Evolutionary conservation across 2,797 vertebrate genomes (phyloP), one percentile per base, ranked within the genome.

Genomic region (Pachyuromys duprasi): DNA sequence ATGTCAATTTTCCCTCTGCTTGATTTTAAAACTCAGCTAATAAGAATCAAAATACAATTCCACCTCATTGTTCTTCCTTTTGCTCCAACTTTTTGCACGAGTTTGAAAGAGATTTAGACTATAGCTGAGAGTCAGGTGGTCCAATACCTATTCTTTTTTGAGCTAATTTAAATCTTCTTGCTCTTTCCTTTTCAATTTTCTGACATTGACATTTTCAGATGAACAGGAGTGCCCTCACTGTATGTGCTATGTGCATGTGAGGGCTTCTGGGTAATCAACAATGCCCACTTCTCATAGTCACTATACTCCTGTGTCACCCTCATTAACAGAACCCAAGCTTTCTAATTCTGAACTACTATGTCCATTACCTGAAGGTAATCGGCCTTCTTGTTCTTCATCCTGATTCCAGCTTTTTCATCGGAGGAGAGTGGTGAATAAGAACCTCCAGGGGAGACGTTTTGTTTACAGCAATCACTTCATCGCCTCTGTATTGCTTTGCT

Each of bases 401-500:
- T 49, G 72, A 49, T 83, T 57, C 26, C 75, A 65, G 24, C 8
- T 76, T 96, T 83, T 69, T 36, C 39, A 42, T 6, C 67, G 55
- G 57, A 76, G 5, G 15, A 69, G 12, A 11, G 7, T 5, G 45
- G 53, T 70, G n/a, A 91, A 65, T 24, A 3, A 49, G 17, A 33
- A 36, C n/a, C 53, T 89, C 26, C 12, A 60, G 70, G 55, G 65
- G 88, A 72, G 39, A 14, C 4, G 12, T 87, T 39, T n/a, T 70
- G 8, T 92, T 90, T 74, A 49, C 1, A 90, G n/a, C 42, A 86
- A 86, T 92, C 62, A 69, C 39, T n/a, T 95, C 49, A 86, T 14
- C 0, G 18, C 8, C 22, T 88, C 67, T 45, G 9, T 87, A 36
- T 67, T 45, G 80, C 18, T 70, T 69, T 89, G n/a, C 57, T 31